Evolutionary conservation across 1,140 invertebrate genomes (phyloP), one percentile per base, ranked within the genome.

Genomic region (Ceratosolen solmsi): DNA sequence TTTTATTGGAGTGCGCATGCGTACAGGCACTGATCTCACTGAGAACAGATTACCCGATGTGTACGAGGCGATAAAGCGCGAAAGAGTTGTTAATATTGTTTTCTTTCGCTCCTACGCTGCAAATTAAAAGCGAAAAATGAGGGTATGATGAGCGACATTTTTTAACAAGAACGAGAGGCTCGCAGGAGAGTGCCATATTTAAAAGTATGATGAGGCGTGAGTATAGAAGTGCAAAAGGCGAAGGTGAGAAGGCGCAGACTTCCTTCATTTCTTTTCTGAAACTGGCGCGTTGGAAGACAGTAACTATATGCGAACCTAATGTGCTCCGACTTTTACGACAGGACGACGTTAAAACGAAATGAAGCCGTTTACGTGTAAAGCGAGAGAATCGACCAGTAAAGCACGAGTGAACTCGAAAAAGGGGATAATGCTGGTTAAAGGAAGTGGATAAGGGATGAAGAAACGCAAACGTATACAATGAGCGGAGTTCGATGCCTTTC

Each of bases 281-380:
- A 22, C 41, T 8, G 38, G 9, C 38, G 41, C 22, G 25, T 54
- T n/a, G 58, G 36, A n/a, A 36, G 27, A 38, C 30, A 20, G 25
- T 49, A n/a, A 20, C 72, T 25, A 46, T 25, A 22, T 30, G 65
- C 11, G 20, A 38, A 25, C 22, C 41, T 27, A 51, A 60, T 22
- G 51, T 38, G 30, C 70, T 11, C 46, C 70, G 72, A 78, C 56
- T 76, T 83, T 82, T 82, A 82, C 81, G 81, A 82, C 81, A 49
- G 81, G 81, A 82, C 81, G 81, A 22, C 46, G 81, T 82, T 78
- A 79, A 77, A 79, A 78, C 75, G 70, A 79, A 82, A 82, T 82
- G 81, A 82, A 82, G 81, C 75, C 74, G 81, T 82, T 82, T 82
- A 78, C 81, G 81, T 77, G 74, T 63, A 63, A 74, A 80, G 70